Evolutionary conservation across 2,888 invertebrate species (phyloP), one percentile per base, ranked within the genome.

Genomic region (Torymus auratus): DNA sequence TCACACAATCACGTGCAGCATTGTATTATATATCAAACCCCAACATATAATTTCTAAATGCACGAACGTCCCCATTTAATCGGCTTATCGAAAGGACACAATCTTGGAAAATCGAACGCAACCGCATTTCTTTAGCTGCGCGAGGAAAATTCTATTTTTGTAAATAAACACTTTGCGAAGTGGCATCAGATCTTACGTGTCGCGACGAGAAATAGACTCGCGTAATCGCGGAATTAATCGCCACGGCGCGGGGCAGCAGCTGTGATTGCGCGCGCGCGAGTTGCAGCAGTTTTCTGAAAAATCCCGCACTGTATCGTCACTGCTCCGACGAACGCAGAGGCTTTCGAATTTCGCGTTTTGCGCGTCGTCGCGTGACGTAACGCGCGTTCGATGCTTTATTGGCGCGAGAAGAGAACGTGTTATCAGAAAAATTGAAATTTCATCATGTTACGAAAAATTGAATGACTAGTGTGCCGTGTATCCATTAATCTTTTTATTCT

Each of bases 211-310:
- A 69, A 79, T 73, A 79, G 69, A 79, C 50, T 62, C 73, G 68
- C 72, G 74, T 74, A 79, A 79, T 79, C 73, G n/a, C 41, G 41
- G n/a, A 50, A 61, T 73, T 56, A 55, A 78, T 73, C 64, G 67
- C 10, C 53, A n/a, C n/a, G 67, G 23, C n/a, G 64, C 56, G n/a
- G 15, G 17, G 64, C 41, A 28, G 28, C 28, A 11, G 23, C 15
- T 17, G 50, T 14, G 55, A 41, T 17, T 53, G 28, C 10, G 17
- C 20, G 67, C 14, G 14, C 50, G 53, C 53, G 67, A 56, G n/a
- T 67, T 15, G 52, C 53, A 13, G 13, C 15, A 13, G 55, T 65
- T 76, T 53, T 23, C 15, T 13, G 17, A 76, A 76, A 69, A 76
- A 76, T 69, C 20, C 20, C 62, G 28, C 55, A 10, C 41, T 2